Base-by-base conservation (phyloP, 2,888 invertebrate genomes). In the Synergus umbraculus region DNA sequence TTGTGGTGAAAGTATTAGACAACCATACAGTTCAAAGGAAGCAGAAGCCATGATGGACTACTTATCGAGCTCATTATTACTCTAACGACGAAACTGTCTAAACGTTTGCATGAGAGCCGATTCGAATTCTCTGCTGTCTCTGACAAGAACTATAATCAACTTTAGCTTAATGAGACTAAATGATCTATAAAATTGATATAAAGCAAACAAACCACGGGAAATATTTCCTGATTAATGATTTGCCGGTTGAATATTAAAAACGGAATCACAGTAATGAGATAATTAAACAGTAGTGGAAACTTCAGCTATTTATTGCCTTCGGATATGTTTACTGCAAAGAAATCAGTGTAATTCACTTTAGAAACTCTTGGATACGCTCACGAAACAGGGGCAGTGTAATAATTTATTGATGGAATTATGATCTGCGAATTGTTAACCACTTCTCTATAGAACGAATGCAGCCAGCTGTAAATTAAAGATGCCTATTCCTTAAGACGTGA, bases 1-100 rank as follows among this genome's bases (percentile, higher is more conserved):
- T 67, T 60, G 37, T 67, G 77, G 79, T 76, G 79, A 79, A 79
- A 79, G 79, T 79, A 76, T 79, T 79, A 66, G 79, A 76, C 78
- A 60, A 63, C 69, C 67, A 44, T 67, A 46, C 43, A 37, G 78
- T 43, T 60, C 58, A 37, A 46, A 78, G 63, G 73, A 78, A 78
- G 69, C 29, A 44, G 22, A 22, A 78, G 46, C 58, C 60, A 49
- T 73, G 60, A 67, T 66, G 78, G 46, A 67, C 78, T 69, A 69
- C 78, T 78, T 78, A 78, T 69, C 54, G 37, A 37, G 54, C 37
- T 73, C 73, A 67, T 67, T 67, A 46, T 44, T 44, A 69, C 15
- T 15, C 22, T 37, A 37, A 49, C 29, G 22, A 13, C 18, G 46
- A 67, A 67, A 46, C 67, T 67, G 44, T 67, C 10, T 18, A 67